Evolutionary conservation across 1,140 invertebrate genomes (phyloP).

Genomic region (Heliconius hermathena): DNA sequence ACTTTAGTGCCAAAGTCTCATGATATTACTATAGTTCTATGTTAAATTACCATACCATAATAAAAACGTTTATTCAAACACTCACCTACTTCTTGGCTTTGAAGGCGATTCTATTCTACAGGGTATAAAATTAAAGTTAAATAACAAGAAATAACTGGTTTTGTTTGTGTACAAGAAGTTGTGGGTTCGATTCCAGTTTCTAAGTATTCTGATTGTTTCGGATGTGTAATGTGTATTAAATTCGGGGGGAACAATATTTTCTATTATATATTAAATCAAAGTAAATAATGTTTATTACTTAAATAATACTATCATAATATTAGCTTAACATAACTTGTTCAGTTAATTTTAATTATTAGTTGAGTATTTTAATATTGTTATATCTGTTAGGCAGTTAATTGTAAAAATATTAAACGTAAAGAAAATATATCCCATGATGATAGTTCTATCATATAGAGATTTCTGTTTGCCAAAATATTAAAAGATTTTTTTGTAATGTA

Average conservation of each 20-base stretch:
- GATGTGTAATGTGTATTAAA: background rate
- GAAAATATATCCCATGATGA: too few species aligned
- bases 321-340: too few species aligned
- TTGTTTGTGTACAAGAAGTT: background rate
- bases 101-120: slow-evolving; percentile 15
- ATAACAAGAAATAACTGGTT: background rate
- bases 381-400: background rate
- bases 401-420: too few species aligned
- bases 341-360: too few species aligned
- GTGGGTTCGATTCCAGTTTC: background rate
- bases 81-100: slow-evolving; percentile 14
- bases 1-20: background rate
- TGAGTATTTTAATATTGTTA: background rate
- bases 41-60: background rate
- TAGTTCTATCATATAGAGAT: background rate
- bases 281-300: too few species aligned
- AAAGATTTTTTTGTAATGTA: too few species aligned
- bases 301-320: too few species aligned
- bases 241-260: too few species aligned
- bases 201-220: background rate
- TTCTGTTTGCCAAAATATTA: background rate
- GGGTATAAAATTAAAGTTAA: slow-evolving; percentile 11
- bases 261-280: too few species aligned
- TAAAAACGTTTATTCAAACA: slow-evolving; percentile 9
- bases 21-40: background rate